Conservation (phyloP, 2,888 invertebrate genomes). For the Cataglyphis altisquamis region DNA sequence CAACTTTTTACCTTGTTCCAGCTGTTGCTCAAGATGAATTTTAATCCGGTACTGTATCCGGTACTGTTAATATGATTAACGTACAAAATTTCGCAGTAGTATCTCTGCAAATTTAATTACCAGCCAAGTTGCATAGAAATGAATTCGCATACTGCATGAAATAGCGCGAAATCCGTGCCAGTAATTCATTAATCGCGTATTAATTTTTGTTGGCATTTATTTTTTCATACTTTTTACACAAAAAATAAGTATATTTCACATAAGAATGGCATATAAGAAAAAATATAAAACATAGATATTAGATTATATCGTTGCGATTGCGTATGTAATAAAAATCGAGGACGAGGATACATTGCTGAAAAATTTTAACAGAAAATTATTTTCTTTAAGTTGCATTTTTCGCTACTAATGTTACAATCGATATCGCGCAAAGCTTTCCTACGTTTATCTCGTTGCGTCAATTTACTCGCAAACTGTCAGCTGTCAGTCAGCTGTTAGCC, state of each 20-base stretch:
- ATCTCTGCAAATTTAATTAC: constrained; percentile 47
- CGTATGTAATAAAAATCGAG: neutral
- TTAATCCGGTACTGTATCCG: constrained; percentile 30
- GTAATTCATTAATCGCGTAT: constrained; percentile 10
- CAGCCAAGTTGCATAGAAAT: constrained; percentile 13
- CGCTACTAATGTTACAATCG: neutral
- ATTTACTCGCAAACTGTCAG: constrained; percentile 40
- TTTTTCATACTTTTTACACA: neutral
- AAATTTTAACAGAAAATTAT: neutral
- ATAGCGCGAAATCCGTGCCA: neutral
- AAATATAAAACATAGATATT: neutral
- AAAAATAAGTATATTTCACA: neutral
- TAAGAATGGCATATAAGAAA: neutral
- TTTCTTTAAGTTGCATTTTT: neutral
- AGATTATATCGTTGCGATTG: neutral
- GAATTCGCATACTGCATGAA: constrained; percentile 10
- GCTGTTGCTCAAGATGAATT: constrained; percentile 43
- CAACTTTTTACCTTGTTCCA: constrained; percentile 46
- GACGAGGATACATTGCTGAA: neutral
- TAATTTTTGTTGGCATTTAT: constrained; percentile 16
- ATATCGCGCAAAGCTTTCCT: neutral
- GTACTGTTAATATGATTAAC: constrained; percentile 42
- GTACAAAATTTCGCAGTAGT: constrained; percentile 15
- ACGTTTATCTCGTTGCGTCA: neutral
- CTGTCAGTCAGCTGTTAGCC: constrained; percentile 40